Evolutionary conservation across 2,888 invertebrate species (phyloP), one percentile per base, ranked within the genome.

Genomic region (Ochropleura plecta): DNA sequence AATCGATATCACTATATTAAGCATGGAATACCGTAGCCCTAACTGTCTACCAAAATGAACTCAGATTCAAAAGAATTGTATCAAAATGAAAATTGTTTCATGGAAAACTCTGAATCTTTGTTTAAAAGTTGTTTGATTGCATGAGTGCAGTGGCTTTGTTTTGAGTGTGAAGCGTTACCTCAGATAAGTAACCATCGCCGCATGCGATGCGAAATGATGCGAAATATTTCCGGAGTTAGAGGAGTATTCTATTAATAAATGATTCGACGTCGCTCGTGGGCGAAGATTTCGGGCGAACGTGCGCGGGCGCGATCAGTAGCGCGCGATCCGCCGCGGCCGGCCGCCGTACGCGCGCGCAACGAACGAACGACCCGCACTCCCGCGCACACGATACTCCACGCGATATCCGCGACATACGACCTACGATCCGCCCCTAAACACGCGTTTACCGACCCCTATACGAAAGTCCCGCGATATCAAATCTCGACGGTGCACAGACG

Each of bases 281-380:
- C 96, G 96, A 95, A 92, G 92, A 93, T 94, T 95, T 94, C 93
- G 95, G 94, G 93, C 93, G 90, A 91, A 86, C 88, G 90, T 89
- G 92, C 92, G 93, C 93, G 94, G 91, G 92, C 90, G 90, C 88
- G 82, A 83, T 90, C 95, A 95, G 96, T 96, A 96, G 95, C 96
- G 96, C 95, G 96, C 95, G 94, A 95, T 91, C 93, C 93, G 96
- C 94, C 96, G 95, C 96, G 96, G 96, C 95, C 94, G 94, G 92
- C 92, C 95, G 95, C 95, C 95, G 95, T 92, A 92, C 95, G 95
- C 96, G 95, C 96, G 95, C 95, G 91, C 94, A 95, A 95, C 96
- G 96, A 96, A 96, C 96, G 96, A 96, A 96, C 96, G 96, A 96
- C 94, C 95, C 96, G 96, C 96, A 95, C 95, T 96, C 95, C 93